Conservation (phyloP, 2,113 vertebrate species). For the Pedetes capensis region DNA sequence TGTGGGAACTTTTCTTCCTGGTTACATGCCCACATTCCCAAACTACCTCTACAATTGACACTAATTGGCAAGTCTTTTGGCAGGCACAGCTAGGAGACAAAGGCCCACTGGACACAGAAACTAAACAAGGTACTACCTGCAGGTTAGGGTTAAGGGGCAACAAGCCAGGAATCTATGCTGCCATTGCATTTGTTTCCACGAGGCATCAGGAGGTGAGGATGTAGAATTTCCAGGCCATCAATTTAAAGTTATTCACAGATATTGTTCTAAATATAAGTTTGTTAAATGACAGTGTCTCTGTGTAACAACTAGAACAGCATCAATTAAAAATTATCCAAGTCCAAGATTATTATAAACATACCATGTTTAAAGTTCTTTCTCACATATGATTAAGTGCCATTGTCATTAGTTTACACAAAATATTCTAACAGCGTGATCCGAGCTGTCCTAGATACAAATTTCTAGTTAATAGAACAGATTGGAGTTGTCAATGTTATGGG, state of each 20-base stretch:
- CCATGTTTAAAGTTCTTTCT: not conserved
- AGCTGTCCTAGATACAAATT: not conserved
- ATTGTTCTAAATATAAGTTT: slow-evolving; percentile 19
- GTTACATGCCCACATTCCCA: slow-evolving; percentile 2
- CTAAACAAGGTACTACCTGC: not conserved
- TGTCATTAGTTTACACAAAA: slow-evolving; percentile 25
- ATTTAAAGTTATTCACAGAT: not conserved
- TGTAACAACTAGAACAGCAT: not conserved
- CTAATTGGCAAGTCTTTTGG: slow-evolving; percentile 57
- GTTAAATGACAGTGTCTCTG: not conserved
- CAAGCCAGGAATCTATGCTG: not conserved
- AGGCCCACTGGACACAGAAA: slow-evolving; percentile 28
- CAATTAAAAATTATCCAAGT: not conserved
- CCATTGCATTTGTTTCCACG: not conserved
- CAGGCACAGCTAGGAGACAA: slow-evolving; percentile 14
- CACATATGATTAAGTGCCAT: not conserved
- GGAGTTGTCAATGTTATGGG: not conserved
- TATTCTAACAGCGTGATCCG: not conserved
- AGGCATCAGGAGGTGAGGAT: not conserved
- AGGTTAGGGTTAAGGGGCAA: not conserved
- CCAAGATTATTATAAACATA: not conserved
- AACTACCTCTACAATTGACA: not conserved
- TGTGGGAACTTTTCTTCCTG: not conserved
- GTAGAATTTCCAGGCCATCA: not conserved
- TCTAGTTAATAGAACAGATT: not conserved